A percentile compares a stretch with the other conserved stretches of the same genome.
These are phyloP conservation scores for Mythimna loreyi DNA, from an alignment of 2,888 invertebrate species.

Conservation along the genomic window DNA sequence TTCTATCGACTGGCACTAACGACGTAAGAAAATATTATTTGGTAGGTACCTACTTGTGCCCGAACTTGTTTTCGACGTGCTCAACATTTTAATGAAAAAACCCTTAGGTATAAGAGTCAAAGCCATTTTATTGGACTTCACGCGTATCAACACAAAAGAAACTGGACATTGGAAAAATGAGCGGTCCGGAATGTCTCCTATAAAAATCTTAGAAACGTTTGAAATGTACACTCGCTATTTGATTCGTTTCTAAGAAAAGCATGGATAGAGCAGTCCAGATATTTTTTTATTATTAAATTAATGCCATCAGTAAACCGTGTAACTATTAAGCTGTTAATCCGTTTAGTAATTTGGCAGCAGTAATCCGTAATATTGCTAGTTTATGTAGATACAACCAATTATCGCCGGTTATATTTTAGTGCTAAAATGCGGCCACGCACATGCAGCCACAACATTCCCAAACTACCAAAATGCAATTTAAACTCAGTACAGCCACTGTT, in stretches of 20 bases:
- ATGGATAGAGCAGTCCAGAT: slow-evolving; percentile 7
- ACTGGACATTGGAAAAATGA: slow-evolving; percentile 45
- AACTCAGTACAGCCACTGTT: slow-evolving; percentile 79
- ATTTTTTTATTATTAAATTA: slow-evolving; percentile 19
- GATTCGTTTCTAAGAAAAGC: slow-evolving; percentile 10
- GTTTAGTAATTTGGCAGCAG: slow-evolving; percentile 55
- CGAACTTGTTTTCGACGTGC: slow-evolving; percentile 64
- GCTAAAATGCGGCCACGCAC: slow-evolving; percentile 76
- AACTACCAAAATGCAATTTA: slow-evolving; percentile 85
- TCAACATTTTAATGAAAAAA: slow-evolving; percentile 56
- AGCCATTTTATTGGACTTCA: slow-evolving; percentile 64
- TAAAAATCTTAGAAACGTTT: slow-evolving; percentile 50
- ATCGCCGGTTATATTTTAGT: slow-evolving; percentile 75
- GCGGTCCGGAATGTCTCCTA: slow-evolving; percentile 50
- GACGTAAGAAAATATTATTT: slow-evolving; percentile 73
- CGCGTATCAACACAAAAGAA: slow-evolving; percentile 57
- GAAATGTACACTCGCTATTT: slow-evolving; percentile 31
- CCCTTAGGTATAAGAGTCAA: slow-evolving; percentile 58
- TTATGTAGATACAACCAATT: slow-evolving; percentile 68
- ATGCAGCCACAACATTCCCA: slow-evolving; percentile 76
- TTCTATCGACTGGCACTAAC: slow-evolving; percentile 71
- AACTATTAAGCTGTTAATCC: slow-evolving; percentile 51
- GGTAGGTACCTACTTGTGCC: slow-evolving; percentile 64
- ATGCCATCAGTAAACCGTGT: slow-evolving; percentile 22
- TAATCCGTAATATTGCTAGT: slow-evolving; percentile 66